Evolutionary conservation across 2,113 vertebrate genomes (phyloP).

Genomic region (Zapus hudsonius): DNA sequence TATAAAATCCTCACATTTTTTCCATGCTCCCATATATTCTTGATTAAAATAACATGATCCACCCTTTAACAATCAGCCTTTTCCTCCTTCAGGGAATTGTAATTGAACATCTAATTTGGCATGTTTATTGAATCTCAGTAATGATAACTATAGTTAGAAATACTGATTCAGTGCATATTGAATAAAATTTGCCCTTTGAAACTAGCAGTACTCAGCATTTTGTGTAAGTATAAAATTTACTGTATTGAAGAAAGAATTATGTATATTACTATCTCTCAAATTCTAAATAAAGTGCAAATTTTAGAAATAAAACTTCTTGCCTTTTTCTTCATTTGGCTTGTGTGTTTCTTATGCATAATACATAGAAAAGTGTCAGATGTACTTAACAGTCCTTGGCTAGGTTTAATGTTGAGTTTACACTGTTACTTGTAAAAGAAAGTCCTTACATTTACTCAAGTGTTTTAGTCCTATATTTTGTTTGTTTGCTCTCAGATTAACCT

Average conservation of each 20-base stretch:
- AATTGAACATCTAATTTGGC: background rate
- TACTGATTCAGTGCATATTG: constrained; percentile 27
- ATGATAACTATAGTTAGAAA: constrained; percentile 14
- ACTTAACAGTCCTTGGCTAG: constrained; percentile 11
- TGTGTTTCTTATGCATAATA: constrained; percentile 24
- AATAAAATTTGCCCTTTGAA: constrained; percentile 51
- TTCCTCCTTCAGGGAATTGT: background rate
- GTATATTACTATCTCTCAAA: constrained; percentile 12
- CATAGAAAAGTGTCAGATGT: constrained; percentile 10
- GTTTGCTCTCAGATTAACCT: constrained; percentile 2
- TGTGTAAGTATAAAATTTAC: background rate
- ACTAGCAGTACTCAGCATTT: constrained; percentile 5
- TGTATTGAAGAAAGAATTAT: constrained; percentile 34
- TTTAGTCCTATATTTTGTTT: background rate
- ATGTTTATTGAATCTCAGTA: background rate
- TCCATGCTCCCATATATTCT: background rate
- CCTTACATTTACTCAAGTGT: background rate
- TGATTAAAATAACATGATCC: background rate
- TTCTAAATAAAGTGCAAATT: constrained; percentile 2
- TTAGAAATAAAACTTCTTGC: constrained; percentile 45
- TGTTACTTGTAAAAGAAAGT: background rate
- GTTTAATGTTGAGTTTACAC: constrained; percentile 48
- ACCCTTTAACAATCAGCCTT: background rate
- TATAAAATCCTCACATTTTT: constrained; percentile 18
- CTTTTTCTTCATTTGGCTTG: background rate